Conservation (phyloP, 2,888 invertebrate species). For the Clistopyga incitator region DNA sequence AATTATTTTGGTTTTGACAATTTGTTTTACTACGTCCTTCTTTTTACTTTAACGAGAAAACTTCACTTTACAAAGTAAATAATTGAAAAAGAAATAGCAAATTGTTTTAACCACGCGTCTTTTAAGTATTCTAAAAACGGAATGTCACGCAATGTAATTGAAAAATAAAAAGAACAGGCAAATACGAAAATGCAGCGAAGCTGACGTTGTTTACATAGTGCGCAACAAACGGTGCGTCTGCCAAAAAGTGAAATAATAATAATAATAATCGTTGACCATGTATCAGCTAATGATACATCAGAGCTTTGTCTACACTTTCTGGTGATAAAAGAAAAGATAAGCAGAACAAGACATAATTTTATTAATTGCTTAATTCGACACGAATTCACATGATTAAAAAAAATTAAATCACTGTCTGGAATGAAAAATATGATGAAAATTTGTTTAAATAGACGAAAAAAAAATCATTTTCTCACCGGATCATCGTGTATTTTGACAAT, state of each 20-base stretch:
- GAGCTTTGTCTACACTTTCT: not conserved
- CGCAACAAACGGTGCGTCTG: not conserved
- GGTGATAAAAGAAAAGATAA: no score
- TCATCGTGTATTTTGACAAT: no score
- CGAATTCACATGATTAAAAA: no score
- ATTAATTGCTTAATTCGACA: no score
- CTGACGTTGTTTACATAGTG: constrained; percentile 32
- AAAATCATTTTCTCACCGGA: no score
- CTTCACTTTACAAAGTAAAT: not conserved
- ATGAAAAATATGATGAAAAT: no score
- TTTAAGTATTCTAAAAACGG: not conserved
- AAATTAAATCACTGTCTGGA: no score
- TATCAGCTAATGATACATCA: not conserved
- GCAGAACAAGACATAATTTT: not conserved
- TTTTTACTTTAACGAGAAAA: no score
- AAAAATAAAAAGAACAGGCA: not conserved
- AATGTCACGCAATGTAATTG: not conserved
- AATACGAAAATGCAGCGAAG: not conserved
- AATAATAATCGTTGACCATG: not conserved
- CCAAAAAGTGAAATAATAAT: not conserved
- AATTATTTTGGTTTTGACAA: no score
- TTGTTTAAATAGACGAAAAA: no score
- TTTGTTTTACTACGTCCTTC: no score
- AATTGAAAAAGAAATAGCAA: not conserved
- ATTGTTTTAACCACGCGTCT: not conserved